A percentile compares a stretch with the other conserved stretches of the same genome.
These are phyloP conservation scores for Hipparchia semele DNA, from an alignment of 2,888 invertebrate species.

Conservation along the genomic window DNA sequence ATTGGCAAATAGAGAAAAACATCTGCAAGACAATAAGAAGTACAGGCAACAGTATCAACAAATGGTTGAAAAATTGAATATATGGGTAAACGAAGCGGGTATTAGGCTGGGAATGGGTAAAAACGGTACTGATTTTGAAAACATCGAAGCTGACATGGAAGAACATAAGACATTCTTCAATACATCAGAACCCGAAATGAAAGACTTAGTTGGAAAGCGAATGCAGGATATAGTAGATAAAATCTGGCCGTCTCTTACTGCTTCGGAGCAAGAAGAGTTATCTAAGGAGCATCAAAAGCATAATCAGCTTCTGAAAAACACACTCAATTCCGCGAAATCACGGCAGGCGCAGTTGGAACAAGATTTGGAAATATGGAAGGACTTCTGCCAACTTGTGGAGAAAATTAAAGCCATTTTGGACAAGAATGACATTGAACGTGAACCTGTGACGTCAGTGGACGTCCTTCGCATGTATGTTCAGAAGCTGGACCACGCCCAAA, in stretches of 20 bases:
- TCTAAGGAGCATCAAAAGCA: conserved; percentile 92
- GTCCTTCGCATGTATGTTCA: conserved; percentile 93
- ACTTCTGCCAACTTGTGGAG: conserved; percentile 90
- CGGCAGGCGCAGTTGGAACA: conserved; percentile 91
- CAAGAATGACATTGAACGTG: conserved; percentile 89
- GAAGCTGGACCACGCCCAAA: conserved; percentile 90
- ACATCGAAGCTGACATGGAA: conserved; percentile 91
- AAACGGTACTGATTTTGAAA: conserved; percentile 94
- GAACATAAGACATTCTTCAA: conserved; percentile 94
- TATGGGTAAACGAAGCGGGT: conserved; percentile 93
- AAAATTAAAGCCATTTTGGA: conserved; percentile 89
- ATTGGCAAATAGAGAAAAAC: conserved; percentile 90
- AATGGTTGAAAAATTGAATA: conserved; percentile 89
- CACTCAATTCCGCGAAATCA: conserved; percentile 91
- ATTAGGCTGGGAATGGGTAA: conserved; percentile 89
- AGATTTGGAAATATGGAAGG: conserved; percentile 92
- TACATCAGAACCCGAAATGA: conserved; percentile 89
- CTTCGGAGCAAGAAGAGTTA: conserved; percentile 91
- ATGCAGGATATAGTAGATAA: conserved; percentile 93
- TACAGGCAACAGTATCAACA: conserved; percentile 90
- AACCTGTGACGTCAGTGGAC: conserved; percentile 90
- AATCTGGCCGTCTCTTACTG: conserved; percentile 93
- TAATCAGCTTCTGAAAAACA: conserved; percentile 91
- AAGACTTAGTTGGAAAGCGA: conserved; percentile 90
- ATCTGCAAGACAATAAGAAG: conserved; percentile 89